These are phyloP conservation scores for Delphinapterus leucas DNA, from an alignment of 2,113 vertebrate species.

Conservation along the genomic window DNA sequence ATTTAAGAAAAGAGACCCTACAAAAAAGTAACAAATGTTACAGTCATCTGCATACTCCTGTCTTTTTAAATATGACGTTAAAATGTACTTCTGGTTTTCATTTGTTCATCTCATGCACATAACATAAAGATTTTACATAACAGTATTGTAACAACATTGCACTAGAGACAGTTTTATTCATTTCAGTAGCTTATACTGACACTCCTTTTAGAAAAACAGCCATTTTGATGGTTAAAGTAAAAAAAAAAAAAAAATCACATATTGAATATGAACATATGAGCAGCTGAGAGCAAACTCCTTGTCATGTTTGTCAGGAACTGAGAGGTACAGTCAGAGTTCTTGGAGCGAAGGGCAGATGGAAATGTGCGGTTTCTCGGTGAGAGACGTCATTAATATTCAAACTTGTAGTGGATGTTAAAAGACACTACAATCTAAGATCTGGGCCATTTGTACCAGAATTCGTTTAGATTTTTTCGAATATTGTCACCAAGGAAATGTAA, in stretches of 20 bases:
- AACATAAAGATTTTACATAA: not conserved
- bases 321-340: not conserved
- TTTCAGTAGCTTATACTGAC: not conserved
- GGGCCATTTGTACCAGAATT: not conserved
- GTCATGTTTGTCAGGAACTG: constrained; percentile 39
- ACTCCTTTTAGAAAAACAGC: not conserved
- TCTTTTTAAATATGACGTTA: not conserved
- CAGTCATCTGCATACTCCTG: not conserved
- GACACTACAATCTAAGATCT: not conserved
- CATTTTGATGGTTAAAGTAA: not conserved
- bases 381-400: constrained; percentile 21
- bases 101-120: not conserved
- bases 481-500: not conserved
- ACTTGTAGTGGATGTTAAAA: not conserved
- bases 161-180: not conserved
- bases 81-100: not conserved
- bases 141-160: not conserved
- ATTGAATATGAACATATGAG: constrained; percentile 25
- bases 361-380: not conserved
- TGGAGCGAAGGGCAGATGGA: not conserved
- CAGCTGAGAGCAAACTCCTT: constrained; percentile 39
- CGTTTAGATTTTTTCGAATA: not conserved
- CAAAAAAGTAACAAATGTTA: not conserved
- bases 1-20: not conserved
- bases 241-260: not conserved